These are phyloP conservation scores for Danaus chrysippus DNA, from an alignment of 2,888 invertebrate species.

Conservation along the genomic window DNA sequence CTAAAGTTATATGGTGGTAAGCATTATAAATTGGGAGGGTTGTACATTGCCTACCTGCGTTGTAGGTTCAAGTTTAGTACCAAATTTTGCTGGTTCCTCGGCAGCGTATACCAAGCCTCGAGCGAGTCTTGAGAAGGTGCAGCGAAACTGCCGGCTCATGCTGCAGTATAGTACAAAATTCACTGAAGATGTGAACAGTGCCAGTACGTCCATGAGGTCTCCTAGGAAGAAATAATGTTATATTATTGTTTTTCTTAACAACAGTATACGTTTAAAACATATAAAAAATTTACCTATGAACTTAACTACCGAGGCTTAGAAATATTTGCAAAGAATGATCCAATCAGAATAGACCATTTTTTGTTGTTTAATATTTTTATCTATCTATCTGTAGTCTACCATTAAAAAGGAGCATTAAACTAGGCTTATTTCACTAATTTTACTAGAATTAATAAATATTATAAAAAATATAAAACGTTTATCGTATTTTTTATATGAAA, in stretches of 20 bases:
- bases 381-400: too few relatives aligned
- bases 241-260: background rate
- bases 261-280: background rate
- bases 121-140: slow-evolving; percentile 87
- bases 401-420: too few relatives aligned
- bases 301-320: too few relatives aligned
- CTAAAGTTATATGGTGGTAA: background rate
- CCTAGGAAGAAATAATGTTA: slow-evolving; percentile 60
- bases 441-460: too few relatives aligned
- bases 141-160: slow-evolving; percentile 95
- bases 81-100: slow-evolving; percentile 63
- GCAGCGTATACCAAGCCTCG: slow-evolving; percentile 64
- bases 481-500: too few relatives aligned
- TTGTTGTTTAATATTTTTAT: too few relatives aligned
- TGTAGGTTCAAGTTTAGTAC: slow-evolving; percentile 66
- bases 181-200: slow-evolving; percentile 93
- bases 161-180: slow-evolving; percentile 95
- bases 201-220: slow-evolving; percentile 93
- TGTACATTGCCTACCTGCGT: slow-evolving; percentile 57
- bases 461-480: too few relatives aligned
- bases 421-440: too few relatives aligned
- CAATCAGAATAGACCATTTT: too few relatives aligned
- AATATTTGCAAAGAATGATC: too few relatives aligned
- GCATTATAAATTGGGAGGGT: background rate
- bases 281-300: too few relatives aligned